Evolutionary conservation across 2,113 vertebrate genomes (phyloP), one percentile per base, ranked within the genome.

Genomic region (Sinocyclocheilus maitianheensis): DNA sequence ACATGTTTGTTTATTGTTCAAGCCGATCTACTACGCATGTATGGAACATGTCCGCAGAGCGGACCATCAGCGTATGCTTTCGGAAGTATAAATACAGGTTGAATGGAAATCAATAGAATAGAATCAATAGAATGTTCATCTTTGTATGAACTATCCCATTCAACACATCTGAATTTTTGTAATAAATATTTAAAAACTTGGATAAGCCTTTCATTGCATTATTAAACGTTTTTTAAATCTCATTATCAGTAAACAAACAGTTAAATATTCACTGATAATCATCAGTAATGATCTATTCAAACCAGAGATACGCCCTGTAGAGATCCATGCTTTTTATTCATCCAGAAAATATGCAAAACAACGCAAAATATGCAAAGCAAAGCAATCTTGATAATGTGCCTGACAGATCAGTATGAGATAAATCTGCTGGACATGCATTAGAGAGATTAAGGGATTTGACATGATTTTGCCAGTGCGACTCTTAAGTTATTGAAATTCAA

Each of bases 391-490:
- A 83, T 83, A 88, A 79, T 79, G 26, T 75, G 60, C 55, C 30
- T 30, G 5, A 74, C 72, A 71, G 74, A 85, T 85, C 58, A 85
- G 74, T 67, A 46, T 72, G 53, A 63, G 34, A 48, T 30, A 85
- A 85, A 83, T 87, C 83, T 58, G 72, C 76, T 81, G 48, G 69
- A 37, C 46, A 81, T 81, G 63, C 79, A 55, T 85, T 88, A 77
- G 71, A 77, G 53, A 77, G 83, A 85, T 82, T 81, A 48, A 53
- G 72, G 53, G 30, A 62, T 79, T 85, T 82, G 48, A 82, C 75
- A 60, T 72, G 58, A 26, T 26, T 26, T 22, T 16, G 77, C 55
- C n/a, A 84, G 30, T 11, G 40, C 30, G 24, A 67, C 18, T 80
- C 37, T 77, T 60, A 46, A 77, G 40, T 85, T 71, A 82, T 51